phyloP scores from a whole-genome alignment of 2,888 invertebrate species.

The Callyntrura sp. region DNA sequence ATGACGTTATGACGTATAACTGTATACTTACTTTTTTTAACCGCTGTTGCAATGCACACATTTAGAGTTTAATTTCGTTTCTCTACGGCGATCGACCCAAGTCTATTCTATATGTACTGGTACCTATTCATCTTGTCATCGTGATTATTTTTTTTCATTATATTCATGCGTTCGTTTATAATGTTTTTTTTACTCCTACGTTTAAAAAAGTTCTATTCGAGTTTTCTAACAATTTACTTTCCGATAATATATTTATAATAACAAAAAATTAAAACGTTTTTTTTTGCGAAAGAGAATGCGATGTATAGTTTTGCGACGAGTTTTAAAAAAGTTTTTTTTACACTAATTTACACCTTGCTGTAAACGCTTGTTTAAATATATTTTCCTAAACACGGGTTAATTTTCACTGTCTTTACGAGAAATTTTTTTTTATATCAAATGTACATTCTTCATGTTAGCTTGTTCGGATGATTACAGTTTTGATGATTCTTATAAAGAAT shows the following conservation, averaged over 20 bases:
- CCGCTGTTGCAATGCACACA: no score
- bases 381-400: conserved; percentile 54
- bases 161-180: not conserved
- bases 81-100: not conserved
- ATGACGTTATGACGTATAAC: no score
- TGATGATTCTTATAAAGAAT: not conserved
- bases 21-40: no score
- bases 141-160: not conserved
- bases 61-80: not conserved
- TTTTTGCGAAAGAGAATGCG: conserved; percentile 63
- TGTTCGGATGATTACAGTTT: not conserved
- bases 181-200: no score
- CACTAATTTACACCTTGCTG: not conserved
- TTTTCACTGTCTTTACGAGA: conserved; percentile 45
- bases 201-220: no score
- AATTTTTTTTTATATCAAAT: conserved; percentile 24
- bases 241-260: no score
- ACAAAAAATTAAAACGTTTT: not conserved
- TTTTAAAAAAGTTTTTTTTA: conserved; percentile 54
- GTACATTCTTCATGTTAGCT: conserved; percentile 2
- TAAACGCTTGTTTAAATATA: conserved; percentile 16
- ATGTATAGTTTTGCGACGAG: conserved; percentile 59
- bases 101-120: not conserved
- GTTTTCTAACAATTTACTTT: no score
- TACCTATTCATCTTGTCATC: not conserved